phyloP scores from a whole-genome alignment of 2,113 vertebrate species.

The Odocoileus virginianus region DNA sequence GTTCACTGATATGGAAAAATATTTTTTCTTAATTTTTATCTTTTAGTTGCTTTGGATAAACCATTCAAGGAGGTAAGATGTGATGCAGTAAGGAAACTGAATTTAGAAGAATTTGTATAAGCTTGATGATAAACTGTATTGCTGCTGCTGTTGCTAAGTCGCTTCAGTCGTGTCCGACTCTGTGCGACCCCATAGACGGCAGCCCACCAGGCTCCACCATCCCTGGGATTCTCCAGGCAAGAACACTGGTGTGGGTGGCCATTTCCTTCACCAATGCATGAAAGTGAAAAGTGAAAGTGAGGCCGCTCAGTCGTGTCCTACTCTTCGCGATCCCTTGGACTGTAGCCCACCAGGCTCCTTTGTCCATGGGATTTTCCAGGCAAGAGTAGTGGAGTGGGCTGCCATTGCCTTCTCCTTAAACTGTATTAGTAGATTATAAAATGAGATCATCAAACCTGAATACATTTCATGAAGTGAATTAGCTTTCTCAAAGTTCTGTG shows the following conservation, averaged over 20 bases:
- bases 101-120: neutral
- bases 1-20: neutral
- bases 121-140: neutral
- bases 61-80: neutral
- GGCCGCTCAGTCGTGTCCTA: rapidly evolving
- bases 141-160: neutral
- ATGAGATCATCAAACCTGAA: neutral
- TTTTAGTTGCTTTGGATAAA: neutral
- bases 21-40: neutral
- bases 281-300: neutral
- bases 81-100: neutral
- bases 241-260: neutral
- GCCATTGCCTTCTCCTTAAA: neutral
- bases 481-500: neutral
- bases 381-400: neutral
- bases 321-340: rapidly evolving
- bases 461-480: neutral
- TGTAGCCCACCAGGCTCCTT: neutral
- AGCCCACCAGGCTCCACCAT: rapidly evolving
- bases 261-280: neutral
- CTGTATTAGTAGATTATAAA: neutral
- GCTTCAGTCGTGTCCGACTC: rapidly evolving
- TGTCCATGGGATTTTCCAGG: neutral
- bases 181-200: neutral
- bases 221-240: neutral